Percentiles rank a stretch among this genome's conserved stretches.
Evolutionary conservation across 2,888 invertebrate species (phyloP).

Genomic region (Dastarcus helophoroides): DNA sequence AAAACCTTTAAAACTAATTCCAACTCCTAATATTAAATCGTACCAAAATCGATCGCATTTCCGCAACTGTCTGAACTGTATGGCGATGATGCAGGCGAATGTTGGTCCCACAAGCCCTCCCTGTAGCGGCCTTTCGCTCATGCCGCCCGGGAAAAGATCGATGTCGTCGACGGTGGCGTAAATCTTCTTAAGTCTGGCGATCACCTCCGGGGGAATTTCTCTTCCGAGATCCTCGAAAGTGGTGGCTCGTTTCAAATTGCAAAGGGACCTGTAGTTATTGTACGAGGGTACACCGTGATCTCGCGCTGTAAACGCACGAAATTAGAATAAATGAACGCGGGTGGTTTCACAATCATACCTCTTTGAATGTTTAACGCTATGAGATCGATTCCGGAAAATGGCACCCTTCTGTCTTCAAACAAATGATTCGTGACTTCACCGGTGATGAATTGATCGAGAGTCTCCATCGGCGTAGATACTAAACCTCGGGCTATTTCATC

Average conservation of each 20-base stretch:
- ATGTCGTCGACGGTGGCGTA: conserved; percentile 90
- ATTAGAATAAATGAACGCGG: not conserved
- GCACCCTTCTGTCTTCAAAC: conserved; percentile 79
- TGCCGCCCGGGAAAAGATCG: conserved; percentile 89
- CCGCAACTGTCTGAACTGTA: conserved; percentile 80
- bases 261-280: conserved; percentile 82
- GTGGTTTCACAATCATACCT: conserved; percentile 27
- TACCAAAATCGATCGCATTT: conserved; percentile 93
- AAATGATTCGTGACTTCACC: conserved; percentile 91
- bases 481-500: conserved; percentile 81
- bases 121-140: conserved; percentile 78
- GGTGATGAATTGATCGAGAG: conserved; percentile 85
- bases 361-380: conserved; percentile 85
- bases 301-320: conserved; percentile 40
- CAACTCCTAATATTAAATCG: too few relatives aligned
- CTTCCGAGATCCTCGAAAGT: conserved; percentile 78
- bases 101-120: conserved; percentile 92
- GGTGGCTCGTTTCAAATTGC: conserved; percentile 75
- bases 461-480: conserved; percentile 84
- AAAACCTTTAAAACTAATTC: too few relatives aligned
- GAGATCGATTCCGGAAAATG: conserved; percentile 86
- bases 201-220: conserved; percentile 77
- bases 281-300: conserved; percentile 84
- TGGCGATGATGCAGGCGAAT: conserved; percentile 87
- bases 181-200: conserved; percentile 64